Evolutionary conservation across 2,888 invertebrate genomes (phyloP), one percentile per base, ranked within the genome.

Genomic region (Phengaris arion): DNA sequence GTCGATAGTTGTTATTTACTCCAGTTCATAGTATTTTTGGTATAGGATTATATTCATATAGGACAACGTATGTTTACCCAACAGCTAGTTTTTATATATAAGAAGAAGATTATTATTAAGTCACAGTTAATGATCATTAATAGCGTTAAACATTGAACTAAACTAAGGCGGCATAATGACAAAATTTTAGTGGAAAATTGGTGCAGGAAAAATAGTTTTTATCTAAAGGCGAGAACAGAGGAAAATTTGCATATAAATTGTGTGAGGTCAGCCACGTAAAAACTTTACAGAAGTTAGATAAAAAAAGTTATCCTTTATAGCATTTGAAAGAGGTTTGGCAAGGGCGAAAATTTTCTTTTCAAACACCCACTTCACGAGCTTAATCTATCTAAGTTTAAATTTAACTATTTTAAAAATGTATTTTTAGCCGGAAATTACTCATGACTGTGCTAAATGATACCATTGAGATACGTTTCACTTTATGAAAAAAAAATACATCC

Each of bases 241-340:
- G 74, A 52, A 73, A 77, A 79, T 79, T 79, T 74, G 75, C 78
- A 79, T 79, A 77, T 79, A 79, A 79, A 79, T 79, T 77, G 77
- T 78, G 77, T 75, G 78, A 76, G 52, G 72, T 72, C 35, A 55
- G 54, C 76, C 59, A 54, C 45, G 74, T 70, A 52, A 76, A 76
- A 72, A 72, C 51, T 72, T 72, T 52, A 22, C 72, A 72, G 45
- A 74, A 76, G 74, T 74, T 64, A 45, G 74, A 73, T 76, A 76
- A 76, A 76, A 76, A 76, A 76, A 76, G 68, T 76, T 75, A 64
- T 73, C 55, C 70, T 76, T n/a, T 10, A 75, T 52, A 51, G 55
- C 73, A 68, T 76, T 76, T 74, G 75, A 73, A 55, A 55, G 74
- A 74, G 72, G 72, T 72, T 72, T 45, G 72, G 72, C 54, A 54